phyloP scores from a whole-genome alignment of 2,113 vertebrate genomes.

The Pycnonotus jocosus region DNA sequence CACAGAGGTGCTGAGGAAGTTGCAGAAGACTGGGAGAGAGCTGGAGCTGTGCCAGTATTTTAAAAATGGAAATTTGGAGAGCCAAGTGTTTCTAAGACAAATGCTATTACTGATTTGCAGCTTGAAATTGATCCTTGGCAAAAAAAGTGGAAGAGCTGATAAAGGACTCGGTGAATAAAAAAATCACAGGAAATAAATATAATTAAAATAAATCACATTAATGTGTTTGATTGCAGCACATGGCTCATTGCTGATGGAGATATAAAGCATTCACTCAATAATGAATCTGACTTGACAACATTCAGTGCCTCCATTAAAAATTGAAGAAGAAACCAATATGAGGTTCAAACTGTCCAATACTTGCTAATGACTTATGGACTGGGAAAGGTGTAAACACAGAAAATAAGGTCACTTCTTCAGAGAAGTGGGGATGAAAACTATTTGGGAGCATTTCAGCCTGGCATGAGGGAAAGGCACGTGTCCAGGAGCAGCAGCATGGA shows the following conservation, averaged over 20 bases:
- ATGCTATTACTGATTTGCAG: constrained; percentile 2
- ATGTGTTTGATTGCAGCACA: neutral
- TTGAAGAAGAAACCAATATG: neutral
- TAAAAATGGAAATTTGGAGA: neutral
- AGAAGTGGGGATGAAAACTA: neutral
- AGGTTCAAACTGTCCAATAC: neutral
- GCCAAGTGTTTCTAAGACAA: neutral
- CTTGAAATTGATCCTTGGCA: constrained; percentile 37
- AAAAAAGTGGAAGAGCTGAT: constrained; percentile 2
- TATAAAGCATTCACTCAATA: neutral
- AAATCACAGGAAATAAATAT: constrained; percentile 39
- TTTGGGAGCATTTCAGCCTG: neutral
- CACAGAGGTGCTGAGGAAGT: neutral
- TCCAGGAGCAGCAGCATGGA: rapidly evolving
- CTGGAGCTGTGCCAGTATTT: neutral
- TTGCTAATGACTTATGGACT: neutral
- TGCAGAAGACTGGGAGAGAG: neutral
- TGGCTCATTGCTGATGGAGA: neutral
- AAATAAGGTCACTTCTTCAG: neutral
- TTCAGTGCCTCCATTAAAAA: neutral
- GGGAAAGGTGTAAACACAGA: neutral
- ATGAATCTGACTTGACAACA: neutral
- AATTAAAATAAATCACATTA: constrained; percentile 29
- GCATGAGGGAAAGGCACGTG: rapidly evolving
- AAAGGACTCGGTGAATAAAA: constrained; percentile 14